A percentile compares a stretch with the other conserved stretches of the same genome.
phyloP scores from a whole-genome alignment of 2,797 vertebrate species.

The Neomorphus geoffroyi region DNA sequence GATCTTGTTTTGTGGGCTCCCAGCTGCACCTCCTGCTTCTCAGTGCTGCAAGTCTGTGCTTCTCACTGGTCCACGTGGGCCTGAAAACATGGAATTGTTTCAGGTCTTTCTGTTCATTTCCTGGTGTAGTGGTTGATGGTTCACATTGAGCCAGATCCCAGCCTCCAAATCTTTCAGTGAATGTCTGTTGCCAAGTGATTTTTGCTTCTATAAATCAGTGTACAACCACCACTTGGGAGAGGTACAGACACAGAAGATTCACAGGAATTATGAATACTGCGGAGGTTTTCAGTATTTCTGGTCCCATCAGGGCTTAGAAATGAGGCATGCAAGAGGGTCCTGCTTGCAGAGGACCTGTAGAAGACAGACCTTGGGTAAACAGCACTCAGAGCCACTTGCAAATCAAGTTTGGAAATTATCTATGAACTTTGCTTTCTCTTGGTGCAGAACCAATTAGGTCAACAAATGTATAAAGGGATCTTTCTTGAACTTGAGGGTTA shows the following conservation, averaged over 20 bases:
- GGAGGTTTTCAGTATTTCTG: not conserved
- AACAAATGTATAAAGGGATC: not conserved
- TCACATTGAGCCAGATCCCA: not conserved
- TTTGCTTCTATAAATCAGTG: not conserved
- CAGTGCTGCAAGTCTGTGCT: not conserved
- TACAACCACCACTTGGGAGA: fast-evolving
- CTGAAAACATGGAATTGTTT: not conserved
- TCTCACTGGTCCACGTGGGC: not conserved
- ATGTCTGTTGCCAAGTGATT: not conserved
- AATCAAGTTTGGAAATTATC: not conserved
- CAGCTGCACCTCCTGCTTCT: not conserved
- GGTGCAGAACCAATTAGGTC: not conserved
- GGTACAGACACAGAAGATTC: not conserved
- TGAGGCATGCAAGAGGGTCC: fast-evolving
- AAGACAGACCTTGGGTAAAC: not conserved
- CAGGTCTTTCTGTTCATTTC: not conserved
- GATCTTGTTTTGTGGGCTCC: not conserved
- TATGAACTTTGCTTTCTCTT: not conserved
- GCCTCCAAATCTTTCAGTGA: not conserved
- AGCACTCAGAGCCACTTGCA: not conserved
- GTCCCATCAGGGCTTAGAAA: fast-evolving
- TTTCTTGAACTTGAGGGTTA: not conserved
- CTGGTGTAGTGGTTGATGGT: fast-evolving
- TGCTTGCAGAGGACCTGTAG: not conserved
- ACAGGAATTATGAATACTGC: not conserved